phyloP scores from a whole-genome alignment of 2,797 vertebrate species.

The Avahi laniger region DNA sequence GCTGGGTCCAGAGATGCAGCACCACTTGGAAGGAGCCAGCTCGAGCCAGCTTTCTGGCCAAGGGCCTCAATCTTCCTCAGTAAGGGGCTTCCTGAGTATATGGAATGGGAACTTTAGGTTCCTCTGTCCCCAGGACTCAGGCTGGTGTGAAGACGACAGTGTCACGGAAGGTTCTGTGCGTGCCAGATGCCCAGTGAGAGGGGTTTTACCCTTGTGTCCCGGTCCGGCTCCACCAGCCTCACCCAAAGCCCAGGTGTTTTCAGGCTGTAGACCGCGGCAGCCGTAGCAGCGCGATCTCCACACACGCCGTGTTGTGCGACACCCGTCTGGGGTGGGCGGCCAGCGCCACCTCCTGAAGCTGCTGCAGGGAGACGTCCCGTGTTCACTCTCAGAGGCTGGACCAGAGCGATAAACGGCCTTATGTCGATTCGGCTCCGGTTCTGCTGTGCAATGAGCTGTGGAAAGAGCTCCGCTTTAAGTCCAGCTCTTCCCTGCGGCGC shows the following conservation, averaged over 20 bases:
- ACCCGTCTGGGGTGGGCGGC: too few species aligned
- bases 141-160: background rate
- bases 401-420: background rate
- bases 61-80: background rate
- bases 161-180: rapidly evolving
- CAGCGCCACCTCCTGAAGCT: background rate
- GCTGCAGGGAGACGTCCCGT: background rate
- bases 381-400: background rate
- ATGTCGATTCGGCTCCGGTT: background rate
- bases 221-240: background rate
- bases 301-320: background rate
- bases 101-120: background rate
- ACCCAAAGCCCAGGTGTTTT: background rate
- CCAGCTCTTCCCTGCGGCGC: background rate
- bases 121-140: background rate
- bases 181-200: background rate
- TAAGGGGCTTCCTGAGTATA: too few species aligned
- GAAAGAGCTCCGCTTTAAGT: background rate
- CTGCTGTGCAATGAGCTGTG: background rate
- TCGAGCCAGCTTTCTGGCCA: rapidly evolving
- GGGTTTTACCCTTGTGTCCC: background rate
- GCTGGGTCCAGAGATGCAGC: background rate
- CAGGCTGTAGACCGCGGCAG: background rate
- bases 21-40: background rate
- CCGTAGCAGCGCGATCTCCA: background rate